Evolutionary conservation across 2,888 invertebrate species (phyloP).

Genomic region (Papilio gigon): DNA sequence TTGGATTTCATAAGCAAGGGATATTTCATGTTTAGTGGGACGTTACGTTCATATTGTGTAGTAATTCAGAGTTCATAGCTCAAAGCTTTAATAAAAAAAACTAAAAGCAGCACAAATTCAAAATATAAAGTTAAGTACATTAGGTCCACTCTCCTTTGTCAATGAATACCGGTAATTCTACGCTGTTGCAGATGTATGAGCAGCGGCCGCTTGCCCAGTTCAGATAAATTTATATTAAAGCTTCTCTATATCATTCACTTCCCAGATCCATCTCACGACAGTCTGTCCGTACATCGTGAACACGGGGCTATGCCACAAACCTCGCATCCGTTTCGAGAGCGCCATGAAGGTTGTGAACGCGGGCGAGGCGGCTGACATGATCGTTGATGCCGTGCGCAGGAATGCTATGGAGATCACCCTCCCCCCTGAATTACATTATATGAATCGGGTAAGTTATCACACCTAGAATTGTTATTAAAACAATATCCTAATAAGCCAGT

Average conservation of each 20-base stretch:
- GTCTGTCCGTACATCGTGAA: slow-evolving; percentile 94
- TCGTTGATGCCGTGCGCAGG: slow-evolving; percentile 85
- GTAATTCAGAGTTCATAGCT: no score
- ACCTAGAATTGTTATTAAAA: no score
- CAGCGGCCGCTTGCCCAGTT: not conserved
- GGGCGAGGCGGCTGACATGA: slow-evolving; percentile 83
- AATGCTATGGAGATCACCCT: slow-evolving; percentile 83
- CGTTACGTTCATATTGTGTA: no score
- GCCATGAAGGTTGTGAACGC: slow-evolving; percentile 84
- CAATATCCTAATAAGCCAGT: no score
- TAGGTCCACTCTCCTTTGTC: no score
- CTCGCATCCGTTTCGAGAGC: slow-evolving; percentile 84
- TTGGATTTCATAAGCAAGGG: no score
- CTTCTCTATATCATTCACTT: slow-evolving; percentile 9
- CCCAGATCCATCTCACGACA: slow-evolving; percentile 88
- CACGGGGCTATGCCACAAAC: slow-evolving; percentile 90
- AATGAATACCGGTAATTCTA: no score
- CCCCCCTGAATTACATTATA: slow-evolving; percentile 80
- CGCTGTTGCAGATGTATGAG: no score
- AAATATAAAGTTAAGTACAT: no score
- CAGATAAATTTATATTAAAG: not conserved
- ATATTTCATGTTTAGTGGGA: no score
- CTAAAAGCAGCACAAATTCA: no score
- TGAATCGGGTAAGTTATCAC: slow-evolving; percentile 80
- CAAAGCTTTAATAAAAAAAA: no score